Evolutionary conservation across 2,888 invertebrate genomes (phyloP), one percentile per base, ranked within the genome.

Genomic region (Diarsia dahlii): DNA sequence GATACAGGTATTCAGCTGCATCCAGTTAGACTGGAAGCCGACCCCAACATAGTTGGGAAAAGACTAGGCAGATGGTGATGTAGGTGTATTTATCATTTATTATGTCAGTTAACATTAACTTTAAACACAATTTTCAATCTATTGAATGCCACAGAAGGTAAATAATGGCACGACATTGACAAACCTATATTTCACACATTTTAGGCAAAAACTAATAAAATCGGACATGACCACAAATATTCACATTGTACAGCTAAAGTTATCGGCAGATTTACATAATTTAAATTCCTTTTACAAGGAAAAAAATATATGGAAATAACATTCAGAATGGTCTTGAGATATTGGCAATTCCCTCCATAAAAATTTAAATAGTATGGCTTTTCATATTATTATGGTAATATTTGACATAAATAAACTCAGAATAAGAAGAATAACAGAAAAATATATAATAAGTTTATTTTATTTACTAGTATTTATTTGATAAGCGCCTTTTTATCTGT

Each of bases 351-450:
- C 63, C 74, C 28, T 10, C 63, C 15, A 74, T 71, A 56, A 71
- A 58, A 28, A 54, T 64, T 13, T 13, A 45, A 54, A 58, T 54
- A 15, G 12, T 34, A 28, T 45, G 20, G 18, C 23, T 64, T 64
- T 72, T 50, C 50, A 20, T 28, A 65, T 64, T n/a, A 23, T 69
- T 66, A 84, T 80, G 84, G 20, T 70, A 71, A 84, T 80, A 13
- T 74, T 60, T 64, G 39, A 54, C 66, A 71, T 84, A 50, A 67
- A 78, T 69, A 60, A 56, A 23, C 70, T 48, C 5, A 39, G n/a
- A n/a, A n/a, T n/a, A n/a, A n/a, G n/a, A n/a, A n/a, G n/a, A n/a
- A 0, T 58, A 58, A 50, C 23, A 34, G 28, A 62, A 60, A 10
- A 60, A 50, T 3, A 34, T 76, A 45, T 8, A 62, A 4, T 34